Conservation (phyloP, 2,888 invertebrate species). For the Abrostola tripartita region DNA sequence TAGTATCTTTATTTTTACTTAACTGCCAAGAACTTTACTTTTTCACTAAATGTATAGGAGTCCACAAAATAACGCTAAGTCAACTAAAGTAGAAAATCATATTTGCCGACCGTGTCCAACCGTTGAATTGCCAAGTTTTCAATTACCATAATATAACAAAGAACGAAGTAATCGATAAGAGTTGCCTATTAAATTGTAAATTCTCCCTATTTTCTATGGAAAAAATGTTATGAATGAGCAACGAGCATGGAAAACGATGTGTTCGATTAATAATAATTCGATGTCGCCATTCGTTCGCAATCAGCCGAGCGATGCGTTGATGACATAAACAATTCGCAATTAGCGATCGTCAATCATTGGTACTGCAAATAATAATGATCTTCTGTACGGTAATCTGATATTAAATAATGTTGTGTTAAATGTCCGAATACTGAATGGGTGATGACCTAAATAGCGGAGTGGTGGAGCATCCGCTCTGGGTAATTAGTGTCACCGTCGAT, state of each 20-base stretch:
- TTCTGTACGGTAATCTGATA: constrained; percentile 33
- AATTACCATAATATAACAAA: constrained; percentile 8
- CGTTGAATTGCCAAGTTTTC: constrained; percentile 10
- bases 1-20: too few relatives aligned
- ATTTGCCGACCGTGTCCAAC: constrained; percentile 9
- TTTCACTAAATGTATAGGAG: neutral
- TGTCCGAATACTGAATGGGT: constrained; percentile 7
- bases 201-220: neutral
- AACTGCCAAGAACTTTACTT: neutral
- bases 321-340: constrained; percentile 55
- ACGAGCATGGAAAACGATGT: constrained; percentile 24
- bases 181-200: constrained; percentile 11
- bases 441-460: constrained; percentile 2
- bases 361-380: constrained; percentile 46
- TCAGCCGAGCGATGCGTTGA: constrained; percentile 35
- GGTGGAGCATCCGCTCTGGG: neutral
- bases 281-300: constrained; percentile 39
- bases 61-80: constrained; percentile 13
- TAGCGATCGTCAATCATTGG: constrained; percentile 57
- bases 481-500: neutral
- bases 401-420: constrained; percentile 21
- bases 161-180: constrained; percentile 26
- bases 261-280: constrained; percentile 44
- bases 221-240: constrained; percentile 10
- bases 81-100: constrained; percentile 15